Conservation (phyloP, 2,888 invertebrate species). For the Diaperis boleti region DNA sequence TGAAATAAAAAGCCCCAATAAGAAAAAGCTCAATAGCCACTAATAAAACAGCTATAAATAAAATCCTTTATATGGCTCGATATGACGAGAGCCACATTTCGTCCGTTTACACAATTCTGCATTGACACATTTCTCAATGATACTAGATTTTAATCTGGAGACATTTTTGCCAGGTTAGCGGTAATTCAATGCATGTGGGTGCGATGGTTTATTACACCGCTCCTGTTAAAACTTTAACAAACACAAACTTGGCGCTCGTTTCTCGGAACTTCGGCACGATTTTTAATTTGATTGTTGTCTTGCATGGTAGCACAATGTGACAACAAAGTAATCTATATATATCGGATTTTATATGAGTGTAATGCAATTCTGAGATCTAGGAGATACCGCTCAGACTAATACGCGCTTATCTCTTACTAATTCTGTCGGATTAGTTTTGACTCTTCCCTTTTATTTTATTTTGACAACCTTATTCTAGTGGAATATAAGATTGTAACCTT, state of each 20-base stretch:
- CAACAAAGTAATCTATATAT: not conserved
- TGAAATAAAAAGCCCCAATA: constrained; percentile 9
- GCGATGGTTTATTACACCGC: constrained; percentile 22
- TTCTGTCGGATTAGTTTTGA: not conserved
- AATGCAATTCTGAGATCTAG: not conserved
- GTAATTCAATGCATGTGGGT: constrained; percentile 25
- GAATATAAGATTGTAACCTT: not conserved
- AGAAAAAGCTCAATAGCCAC: not conserved
- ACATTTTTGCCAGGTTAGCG: constrained; percentile 21
- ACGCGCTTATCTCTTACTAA: constrained; percentile 8
- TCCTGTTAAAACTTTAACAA: constrained; percentile 23
- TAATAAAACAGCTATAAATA: constrained; percentile 7
- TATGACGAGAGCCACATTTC: not conserved
- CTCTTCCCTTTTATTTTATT: not conserved
- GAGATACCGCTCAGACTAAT: not conserved
- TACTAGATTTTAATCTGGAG: constrained; percentile 16
- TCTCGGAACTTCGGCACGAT: constrained; percentile 3
- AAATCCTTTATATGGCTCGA: constrained; percentile 3
- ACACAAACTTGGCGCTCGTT: constrained; percentile 24
- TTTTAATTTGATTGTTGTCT: constrained; percentile 13
- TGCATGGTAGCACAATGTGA: constrained; percentile 1
- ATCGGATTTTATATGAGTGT: not conserved
- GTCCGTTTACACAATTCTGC: not conserved
- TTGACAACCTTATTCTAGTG: constrained; percentile 5
- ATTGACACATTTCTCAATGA: constrained; percentile 11